Percentiles rank a stretch among this genome's conserved stretches.
These are phyloP conservation scores for Gymnarchus niloticus DNA, from an alignment of 2,113 vertebrate species.

Conservation along the genomic window DNA sequence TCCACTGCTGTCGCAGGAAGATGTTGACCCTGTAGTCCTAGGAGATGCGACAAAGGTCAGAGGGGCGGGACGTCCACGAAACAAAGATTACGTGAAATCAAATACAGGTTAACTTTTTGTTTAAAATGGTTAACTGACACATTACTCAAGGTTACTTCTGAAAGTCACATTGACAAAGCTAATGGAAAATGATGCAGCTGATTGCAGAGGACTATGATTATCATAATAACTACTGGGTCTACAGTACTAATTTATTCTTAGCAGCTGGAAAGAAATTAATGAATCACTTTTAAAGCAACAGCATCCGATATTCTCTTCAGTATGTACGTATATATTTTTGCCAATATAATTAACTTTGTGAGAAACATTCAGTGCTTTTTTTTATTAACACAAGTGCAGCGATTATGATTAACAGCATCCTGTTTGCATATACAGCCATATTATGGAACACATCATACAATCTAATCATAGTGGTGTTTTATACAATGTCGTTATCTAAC, in stretches of 20 bases:
- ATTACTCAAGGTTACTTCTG: too few relatives aligned
- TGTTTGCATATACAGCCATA: neutral
- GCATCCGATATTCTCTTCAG: too few relatives aligned
- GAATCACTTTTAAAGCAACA: neutral
- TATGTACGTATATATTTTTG: too few relatives aligned
- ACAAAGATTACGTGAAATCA: neutral
- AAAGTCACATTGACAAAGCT: too few relatives aligned
- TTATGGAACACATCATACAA: neutral
- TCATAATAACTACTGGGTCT: neutral
- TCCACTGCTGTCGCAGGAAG: constrained; percentile 98
- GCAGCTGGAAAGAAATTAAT: neutral
- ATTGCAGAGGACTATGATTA: neutral
- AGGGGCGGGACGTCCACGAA: neutral
- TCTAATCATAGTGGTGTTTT: too few relatives aligned
- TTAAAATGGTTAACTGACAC: too few relatives aligned
- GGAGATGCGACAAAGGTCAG: constrained; percentile 49
- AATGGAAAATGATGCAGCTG: too few relatives aligned
- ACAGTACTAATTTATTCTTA: neutral
- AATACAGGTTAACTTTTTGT: neutral
- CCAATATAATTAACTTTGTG: neutral
- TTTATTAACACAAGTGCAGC: neutral
- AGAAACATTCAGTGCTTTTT: neutral
- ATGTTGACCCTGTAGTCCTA: constrained; percentile 99
- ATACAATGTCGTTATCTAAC: too few relatives aligned
- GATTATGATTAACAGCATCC: neutral